A percentile compares a stretch with the other conserved stretches of the same genome.
Evolutionary conservation across 1,140 invertebrate genomes (phyloP).

Genomic region (Lysiphlebus fabarum): DNA sequence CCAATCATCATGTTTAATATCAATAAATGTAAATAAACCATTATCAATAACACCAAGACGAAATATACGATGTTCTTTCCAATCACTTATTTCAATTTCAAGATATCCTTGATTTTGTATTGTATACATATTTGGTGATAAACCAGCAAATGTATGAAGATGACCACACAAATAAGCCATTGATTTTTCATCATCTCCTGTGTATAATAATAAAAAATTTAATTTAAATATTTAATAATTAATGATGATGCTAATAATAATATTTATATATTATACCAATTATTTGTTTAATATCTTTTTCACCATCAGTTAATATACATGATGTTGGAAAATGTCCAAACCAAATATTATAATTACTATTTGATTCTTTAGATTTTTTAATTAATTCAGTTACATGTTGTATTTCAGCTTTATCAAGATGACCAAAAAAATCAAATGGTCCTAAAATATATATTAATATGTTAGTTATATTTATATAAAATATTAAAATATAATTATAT

Average conservation of each 20-base stretch:
- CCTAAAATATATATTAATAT: too few relatives aligned
- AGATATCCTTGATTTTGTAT: slow-evolving; percentile 78
- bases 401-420: slow-evolving; percentile 62
- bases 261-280: slow-evolving; percentile 49
- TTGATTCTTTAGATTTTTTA: slow-evolving; percentile 48
- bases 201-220: slow-evolving; percentile 7
- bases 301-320: slow-evolving; percentile 71
- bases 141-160: slow-evolving; percentile 77
- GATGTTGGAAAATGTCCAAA: slow-evolving; percentile 95
- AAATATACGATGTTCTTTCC: slow-evolving; percentile 87
- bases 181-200: slow-evolving; percentile 54
- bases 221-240: slow-evolving; percentile 12
- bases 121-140: slow-evolving; percentile 83
- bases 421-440: slow-evolving; percentile 52
- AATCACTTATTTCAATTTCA: slow-evolving; percentile 89
- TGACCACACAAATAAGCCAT: slow-evolving; percentile 87
- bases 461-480: too few relatives aligned
- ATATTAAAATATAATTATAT: too few relatives aligned
- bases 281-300: slow-evolving; percentile 58
- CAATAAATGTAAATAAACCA: slow-evolving; percentile 84
- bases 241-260: too few relatives aligned
- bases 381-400: slow-evolving; percentile 56
- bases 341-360: slow-evolving; percentile 69
- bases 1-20: slow-evolving; percentile 74
- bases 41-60: slow-evolving; percentile 83